Conservation (phyloP, 2,113 vertebrate species). For the Hypomesus transpacificus region DNA sequence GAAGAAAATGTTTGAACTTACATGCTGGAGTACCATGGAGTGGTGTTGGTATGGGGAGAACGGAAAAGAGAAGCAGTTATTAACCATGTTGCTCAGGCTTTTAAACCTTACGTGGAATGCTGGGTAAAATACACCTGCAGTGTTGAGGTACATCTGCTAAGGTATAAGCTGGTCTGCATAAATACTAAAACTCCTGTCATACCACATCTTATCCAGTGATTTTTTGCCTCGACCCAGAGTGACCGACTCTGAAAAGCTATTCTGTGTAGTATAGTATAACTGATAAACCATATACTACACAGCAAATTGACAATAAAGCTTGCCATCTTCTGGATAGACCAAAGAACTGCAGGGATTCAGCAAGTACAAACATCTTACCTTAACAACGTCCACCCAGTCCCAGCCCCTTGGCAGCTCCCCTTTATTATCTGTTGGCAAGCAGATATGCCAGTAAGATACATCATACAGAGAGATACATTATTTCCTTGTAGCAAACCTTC, state of each 20-base stretch:
- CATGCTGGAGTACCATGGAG: conserved; percentile 49
- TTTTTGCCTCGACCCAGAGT: too few relatives aligned
- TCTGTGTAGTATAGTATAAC: neutral
- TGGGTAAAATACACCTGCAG: too few relatives aligned
- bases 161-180: neutral
- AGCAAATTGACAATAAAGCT: neutral
- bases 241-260: too few relatives aligned
- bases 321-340: conserved; percentile 28
- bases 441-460: neutral
- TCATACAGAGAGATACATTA: neutral
- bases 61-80: neutral
- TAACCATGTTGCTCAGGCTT: too few relatives aligned
- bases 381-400: conserved; percentile 97
- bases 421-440: conserved; percentile 80
- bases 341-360: neutral
- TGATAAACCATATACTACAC: neutral
- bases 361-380: conserved; percentile 71
- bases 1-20: conserved; percentile 41
- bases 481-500: neutral
- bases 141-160: too few relatives aligned
- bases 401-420: conserved; percentile 94
- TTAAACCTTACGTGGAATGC: too few relatives aligned
- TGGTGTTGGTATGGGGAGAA: neutral
- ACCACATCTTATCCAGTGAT: too few relatives aligned
- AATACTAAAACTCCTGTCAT: neutral